Percentiles rank a stretch among this genome's conserved stretches.
Evolutionary conservation across 2,888 invertebrate species (phyloP).

Genomic region (Eupeodes luniger): DNA sequence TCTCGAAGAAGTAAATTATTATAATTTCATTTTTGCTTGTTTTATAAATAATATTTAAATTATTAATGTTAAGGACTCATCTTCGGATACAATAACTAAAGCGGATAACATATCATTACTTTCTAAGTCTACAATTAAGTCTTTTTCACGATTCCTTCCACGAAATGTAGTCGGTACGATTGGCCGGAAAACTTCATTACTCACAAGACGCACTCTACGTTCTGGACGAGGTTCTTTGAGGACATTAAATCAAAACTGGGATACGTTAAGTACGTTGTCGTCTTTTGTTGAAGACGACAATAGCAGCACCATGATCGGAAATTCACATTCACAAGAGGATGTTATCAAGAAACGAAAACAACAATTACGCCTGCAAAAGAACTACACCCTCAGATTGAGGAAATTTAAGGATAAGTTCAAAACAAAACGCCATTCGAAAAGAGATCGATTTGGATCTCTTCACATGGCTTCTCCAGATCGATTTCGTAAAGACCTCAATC

Average conservation of each 20-base stretch:
- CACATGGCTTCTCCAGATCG: background rate
- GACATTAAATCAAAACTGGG: background rate
- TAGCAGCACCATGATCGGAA: no score
- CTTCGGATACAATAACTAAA: background rate
- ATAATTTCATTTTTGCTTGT: background rate
- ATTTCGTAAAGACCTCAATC: background rate
- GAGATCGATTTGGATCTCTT: background rate
- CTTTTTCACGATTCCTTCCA: background rate
- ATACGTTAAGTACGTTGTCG: background rate
- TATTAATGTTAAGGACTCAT: background rate
- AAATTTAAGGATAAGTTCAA: conserved; percentile 13
- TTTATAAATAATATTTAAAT: background rate
- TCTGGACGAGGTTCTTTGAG: background rate
- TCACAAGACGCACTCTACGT: background rate
- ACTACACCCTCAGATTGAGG: background rate
- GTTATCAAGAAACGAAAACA: background rate
- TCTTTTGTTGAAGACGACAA: background rate
- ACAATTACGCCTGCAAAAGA: background rate
- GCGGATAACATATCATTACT: background rate
- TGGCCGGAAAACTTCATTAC: background rate
- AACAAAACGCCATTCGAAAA: background rate
- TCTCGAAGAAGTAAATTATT: background rate
- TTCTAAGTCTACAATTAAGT: background rate
- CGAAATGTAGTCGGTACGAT: background rate
- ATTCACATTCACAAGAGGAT: background rate